Percentiles rank a stretch among this genome's conserved stretches.
Evolutionary conservation across 2,797 vertebrate genomes (phyloP).

Genomic region (Eulemur albifrons): DNA sequence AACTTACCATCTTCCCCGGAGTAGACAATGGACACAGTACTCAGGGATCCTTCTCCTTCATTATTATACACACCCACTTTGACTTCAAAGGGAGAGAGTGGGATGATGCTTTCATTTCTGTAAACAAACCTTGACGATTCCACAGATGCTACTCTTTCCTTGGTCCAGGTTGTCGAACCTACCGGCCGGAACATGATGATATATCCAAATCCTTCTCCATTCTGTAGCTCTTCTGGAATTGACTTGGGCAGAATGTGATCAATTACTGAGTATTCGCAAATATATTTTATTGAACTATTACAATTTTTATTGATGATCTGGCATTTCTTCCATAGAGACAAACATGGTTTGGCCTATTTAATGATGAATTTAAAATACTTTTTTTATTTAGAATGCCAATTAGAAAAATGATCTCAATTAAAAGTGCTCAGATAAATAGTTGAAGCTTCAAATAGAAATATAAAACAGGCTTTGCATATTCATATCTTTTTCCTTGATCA

Average conservation of each 20-base stretch:
- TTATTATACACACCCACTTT: conserved; percentile 92
- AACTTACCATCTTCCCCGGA: conserved; percentile 91
- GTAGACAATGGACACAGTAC: conserved; percentile 84
- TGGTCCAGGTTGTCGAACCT: conserved; percentile 89
- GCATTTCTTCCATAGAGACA: not conserved
- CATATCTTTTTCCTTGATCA: not conserved
- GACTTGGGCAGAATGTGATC: conserved; percentile 83
- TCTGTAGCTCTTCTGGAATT: conserved; percentile 91
- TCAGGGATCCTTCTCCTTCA: conserved; percentile 89
- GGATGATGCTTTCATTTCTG: conserved; percentile 88
- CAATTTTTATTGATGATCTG: not conserved
- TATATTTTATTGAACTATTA: not conserved
- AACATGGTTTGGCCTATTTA: not conserved
- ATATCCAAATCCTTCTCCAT: conserved; percentile 92
- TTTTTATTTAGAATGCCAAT: not conserved
- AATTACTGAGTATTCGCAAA: conserved; percentile 67
- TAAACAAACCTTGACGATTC: conserved; percentile 90
- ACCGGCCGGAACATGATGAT: conserved; percentile 88
- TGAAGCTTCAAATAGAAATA: not conserved
- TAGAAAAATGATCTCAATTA: not conserved
- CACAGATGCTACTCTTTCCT: conserved; percentile 87
- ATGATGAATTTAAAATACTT: not conserved
- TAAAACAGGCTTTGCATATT: not conserved
- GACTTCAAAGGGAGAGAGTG: conserved; percentile 91
- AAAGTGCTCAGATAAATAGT: not conserved